A percentile compares a stretch with the other conserved stretches of the same genome.
phyloP scores from a whole-genome alignment of 1,140 invertebrate species.

The Hydropsyche tenuis region DNA sequence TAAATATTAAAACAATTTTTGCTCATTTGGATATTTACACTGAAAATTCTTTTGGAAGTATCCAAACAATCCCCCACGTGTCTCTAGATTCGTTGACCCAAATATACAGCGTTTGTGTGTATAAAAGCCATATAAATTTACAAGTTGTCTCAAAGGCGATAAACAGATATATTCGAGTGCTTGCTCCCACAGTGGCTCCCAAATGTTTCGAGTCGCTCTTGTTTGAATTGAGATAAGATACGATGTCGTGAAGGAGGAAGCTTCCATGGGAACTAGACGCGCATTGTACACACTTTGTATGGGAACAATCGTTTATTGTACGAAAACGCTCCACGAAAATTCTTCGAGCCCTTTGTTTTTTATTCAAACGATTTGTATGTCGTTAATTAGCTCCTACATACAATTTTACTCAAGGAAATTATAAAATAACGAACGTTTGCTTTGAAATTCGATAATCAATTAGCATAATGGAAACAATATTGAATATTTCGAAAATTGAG shows the following conservation, averaged over 20 bases:
- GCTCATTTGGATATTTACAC: too few relatives aligned
- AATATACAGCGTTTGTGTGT: neutral
- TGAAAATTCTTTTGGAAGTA: too few relatives aligned
- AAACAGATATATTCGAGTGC: neutral
- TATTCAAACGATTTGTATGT: too few relatives aligned
- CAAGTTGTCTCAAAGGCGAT: neutral
- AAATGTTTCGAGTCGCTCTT: conserved; percentile 17
- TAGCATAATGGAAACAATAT: too few relatives aligned
- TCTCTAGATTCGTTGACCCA: too few relatives aligned
- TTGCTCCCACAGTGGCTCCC: conserved; percentile 20
- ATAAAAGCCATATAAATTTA: conserved; percentile 8
- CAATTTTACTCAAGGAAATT: too few relatives aligned
- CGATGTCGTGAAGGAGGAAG: conserved; percentile 7
- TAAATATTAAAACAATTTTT: too few relatives aligned
- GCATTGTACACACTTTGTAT: neutral
- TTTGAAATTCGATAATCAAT: too few relatives aligned
- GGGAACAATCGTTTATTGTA: conserved; percentile 6
- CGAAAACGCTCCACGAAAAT: neutral
- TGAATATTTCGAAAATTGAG: too few relatives aligned
- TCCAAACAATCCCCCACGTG: too few relatives aligned
- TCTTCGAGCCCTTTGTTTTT: neutral
- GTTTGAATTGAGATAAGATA: conserved; percentile 25
- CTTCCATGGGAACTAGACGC: conserved; percentile 6
- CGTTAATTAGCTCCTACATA: too few relatives aligned
- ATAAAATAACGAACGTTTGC: too few relatives aligned